Percentiles rank a stretch among this genome's conserved stretches.
phyloP scores from a whole-genome alignment of 2,113 vertebrate species.

The Dicentrarchus labrax region DNA sequence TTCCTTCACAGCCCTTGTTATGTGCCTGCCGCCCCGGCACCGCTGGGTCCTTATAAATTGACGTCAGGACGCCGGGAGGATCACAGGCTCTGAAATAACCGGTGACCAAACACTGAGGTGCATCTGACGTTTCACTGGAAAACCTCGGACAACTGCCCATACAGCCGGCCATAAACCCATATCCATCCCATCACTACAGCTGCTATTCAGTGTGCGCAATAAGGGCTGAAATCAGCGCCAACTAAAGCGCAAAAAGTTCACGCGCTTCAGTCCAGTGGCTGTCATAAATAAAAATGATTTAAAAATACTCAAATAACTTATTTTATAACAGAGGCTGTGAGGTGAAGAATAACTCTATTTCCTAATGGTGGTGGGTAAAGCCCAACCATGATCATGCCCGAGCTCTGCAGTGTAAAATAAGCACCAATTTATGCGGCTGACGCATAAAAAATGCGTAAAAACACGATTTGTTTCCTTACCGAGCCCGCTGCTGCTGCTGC shows the following conservation, averaged over 20 bases:
- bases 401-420: neutral
- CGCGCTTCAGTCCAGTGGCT: neutral
- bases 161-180: neutral
- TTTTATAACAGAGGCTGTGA: neutral
- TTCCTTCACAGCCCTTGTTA: conserved; percentile 24
- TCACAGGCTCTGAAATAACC: conserved; percentile 78
- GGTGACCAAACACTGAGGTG: conserved; percentile 66
- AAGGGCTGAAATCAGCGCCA: neutral
- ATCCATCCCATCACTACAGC: neutral
- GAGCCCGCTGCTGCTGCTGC: neutral
- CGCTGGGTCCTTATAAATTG: conserved; percentile 71
- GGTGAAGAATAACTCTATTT: neutral
- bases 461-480: conserved; percentile 38
- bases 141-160: conserved; percentile 48
- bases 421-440: neutral
- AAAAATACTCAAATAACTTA: neutral
- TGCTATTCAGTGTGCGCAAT: neutral
- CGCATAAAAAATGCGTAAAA: neutral
- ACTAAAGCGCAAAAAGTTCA: neutral
- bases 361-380: neutral
- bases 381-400: neutral
- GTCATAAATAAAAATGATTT: neutral
- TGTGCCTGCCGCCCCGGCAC: conserved; percentile 51
- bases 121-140: conserved; percentile 69
- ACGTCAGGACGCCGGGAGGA: conserved; percentile 75